phyloP scores from a whole-genome alignment of 2,888 invertebrate genomes.

The Brachypterus glaber region DNA sequence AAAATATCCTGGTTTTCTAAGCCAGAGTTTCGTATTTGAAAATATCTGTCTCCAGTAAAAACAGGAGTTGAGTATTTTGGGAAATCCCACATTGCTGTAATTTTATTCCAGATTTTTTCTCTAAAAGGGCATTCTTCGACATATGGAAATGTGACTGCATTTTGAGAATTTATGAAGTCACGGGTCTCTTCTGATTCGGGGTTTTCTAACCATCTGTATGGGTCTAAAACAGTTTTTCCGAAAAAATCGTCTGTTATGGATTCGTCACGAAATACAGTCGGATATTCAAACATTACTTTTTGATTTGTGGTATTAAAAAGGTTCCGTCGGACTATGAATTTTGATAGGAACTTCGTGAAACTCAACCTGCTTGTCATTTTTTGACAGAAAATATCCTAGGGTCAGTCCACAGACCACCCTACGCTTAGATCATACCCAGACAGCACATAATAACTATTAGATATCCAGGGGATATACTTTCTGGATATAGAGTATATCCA shows the following conservation, averaged over 20 bases:
- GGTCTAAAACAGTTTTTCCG: background rate
- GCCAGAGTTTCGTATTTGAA: conserved; percentile 1
- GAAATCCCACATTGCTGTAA: background rate
- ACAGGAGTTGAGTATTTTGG: conserved; percentile 1
- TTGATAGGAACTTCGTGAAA: no score
- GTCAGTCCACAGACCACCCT: no score
- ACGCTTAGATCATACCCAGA: no score
- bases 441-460: no score
- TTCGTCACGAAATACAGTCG: conserved; percentile 1
- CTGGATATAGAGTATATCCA: no score
- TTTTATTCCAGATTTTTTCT: background rate
- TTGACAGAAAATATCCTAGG: no score
- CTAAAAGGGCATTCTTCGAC: background rate
- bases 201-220: conserved; percentile 1
- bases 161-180: background rate
- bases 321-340: no score
- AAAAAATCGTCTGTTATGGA: background rate
- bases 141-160: background rate
- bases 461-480: no score
- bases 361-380: no score
- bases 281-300: background rate
- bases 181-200: background rate
- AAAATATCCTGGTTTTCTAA: background rate
- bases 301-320: no score
- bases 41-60: background rate